Percentiles rank a stretch among this genome's conserved stretches.
These are phyloP conservation scores for Pherbina coryleti DNA, from an alignment of 2,888 invertebrate genomes.

Conservation along the genomic window DNA sequence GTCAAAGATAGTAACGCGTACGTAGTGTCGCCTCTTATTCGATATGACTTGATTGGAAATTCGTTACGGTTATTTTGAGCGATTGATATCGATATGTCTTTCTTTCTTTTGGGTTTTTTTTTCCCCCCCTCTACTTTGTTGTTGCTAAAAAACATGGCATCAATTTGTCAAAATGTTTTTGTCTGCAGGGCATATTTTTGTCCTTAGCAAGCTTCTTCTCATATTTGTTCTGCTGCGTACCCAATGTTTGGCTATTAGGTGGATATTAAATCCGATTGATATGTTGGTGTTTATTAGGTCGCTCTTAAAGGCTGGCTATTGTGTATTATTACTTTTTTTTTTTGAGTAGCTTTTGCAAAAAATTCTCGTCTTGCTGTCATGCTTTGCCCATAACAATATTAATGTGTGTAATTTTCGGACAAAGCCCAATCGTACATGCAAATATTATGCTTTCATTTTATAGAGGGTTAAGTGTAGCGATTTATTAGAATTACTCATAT, in stretches of 20 bases:
- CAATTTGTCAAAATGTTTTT: slow-evolving; percentile 52
- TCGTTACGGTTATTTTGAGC: slow-evolving; percentile 58
- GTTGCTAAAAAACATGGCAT: slow-evolving; percentile 3
- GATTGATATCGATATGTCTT: slow-evolving; percentile 48
- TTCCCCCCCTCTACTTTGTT: neutral
- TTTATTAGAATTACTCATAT: slow-evolving; percentile 17
- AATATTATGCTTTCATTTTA: neutral
- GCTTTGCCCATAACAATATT: neutral
- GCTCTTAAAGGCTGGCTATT: neutral
- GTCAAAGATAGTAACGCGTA: too few species aligned
- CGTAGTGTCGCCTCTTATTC: neutral
- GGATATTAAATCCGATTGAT: slow-evolving; percentile 17
- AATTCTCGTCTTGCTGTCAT: too few species aligned
- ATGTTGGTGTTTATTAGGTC: slow-evolving; percentile 26
- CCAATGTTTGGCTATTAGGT: slow-evolving; percentile 11
- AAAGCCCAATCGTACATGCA: neutral
- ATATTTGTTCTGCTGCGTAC: neutral
- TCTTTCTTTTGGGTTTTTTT: slow-evolving; percentile 9
- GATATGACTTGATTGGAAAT: slow-evolving; percentile 60
- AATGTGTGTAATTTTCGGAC: neutral
- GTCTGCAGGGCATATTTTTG: slow-evolving; percentile 31
- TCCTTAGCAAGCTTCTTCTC: neutral
- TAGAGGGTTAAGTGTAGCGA: neutral
- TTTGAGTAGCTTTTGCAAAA: neutral
- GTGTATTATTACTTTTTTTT: neutral